Conservation (phyloP, 2,888 invertebrate genomes). For the Dynastes maya region DNA sequence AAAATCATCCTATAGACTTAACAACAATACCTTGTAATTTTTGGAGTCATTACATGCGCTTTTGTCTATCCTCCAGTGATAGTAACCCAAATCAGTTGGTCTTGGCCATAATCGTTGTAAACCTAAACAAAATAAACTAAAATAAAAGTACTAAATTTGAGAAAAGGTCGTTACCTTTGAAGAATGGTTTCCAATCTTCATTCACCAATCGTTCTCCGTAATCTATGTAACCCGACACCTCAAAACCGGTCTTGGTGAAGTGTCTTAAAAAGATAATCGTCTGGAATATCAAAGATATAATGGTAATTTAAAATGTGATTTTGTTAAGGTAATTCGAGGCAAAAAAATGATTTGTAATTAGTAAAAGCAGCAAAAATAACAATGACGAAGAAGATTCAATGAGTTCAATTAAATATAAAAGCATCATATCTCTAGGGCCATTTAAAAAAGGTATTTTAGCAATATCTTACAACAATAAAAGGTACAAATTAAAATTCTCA, state of each 20-base stretch:
- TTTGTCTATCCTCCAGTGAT: slow-evolving; percentile 83
- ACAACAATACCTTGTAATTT: slow-evolving; percentile 79
- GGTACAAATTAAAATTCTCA: no score
- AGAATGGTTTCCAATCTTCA: slow-evolving; percentile 86
- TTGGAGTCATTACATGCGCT: slow-evolving; percentile 81
- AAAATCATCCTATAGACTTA: not conserved
- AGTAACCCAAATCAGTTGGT: slow-evolving; percentile 82
- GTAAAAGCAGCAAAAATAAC: no score
- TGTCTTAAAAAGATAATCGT: slow-evolving; percentile 86
- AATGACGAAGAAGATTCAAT: no score
- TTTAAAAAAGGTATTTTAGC: no score
- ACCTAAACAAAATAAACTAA: slow-evolving; percentile 49
- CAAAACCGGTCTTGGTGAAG: slow-evolving; percentile 80
- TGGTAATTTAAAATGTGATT: no score
- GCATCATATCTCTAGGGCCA: no score
- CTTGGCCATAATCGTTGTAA: slow-evolving; percentile 77
- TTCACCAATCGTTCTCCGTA: slow-evolving; percentile 79
- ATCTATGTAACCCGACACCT: slow-evolving; percentile 91
- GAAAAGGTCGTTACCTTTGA: slow-evolving; percentile 67
- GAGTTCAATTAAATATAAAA: no score
- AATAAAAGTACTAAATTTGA: not conserved
- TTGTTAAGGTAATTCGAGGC: not conserved
- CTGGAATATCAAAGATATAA: slow-evolving; percentile 67
- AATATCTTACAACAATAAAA: no score
- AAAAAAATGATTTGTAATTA: no score